A percentile compares a stretch with the other conserved stretches of the same genome.
Evolutionary conservation across 2,888 invertebrate species (phyloP).

Genomic region (Ariolimax columbianus): DNA sequence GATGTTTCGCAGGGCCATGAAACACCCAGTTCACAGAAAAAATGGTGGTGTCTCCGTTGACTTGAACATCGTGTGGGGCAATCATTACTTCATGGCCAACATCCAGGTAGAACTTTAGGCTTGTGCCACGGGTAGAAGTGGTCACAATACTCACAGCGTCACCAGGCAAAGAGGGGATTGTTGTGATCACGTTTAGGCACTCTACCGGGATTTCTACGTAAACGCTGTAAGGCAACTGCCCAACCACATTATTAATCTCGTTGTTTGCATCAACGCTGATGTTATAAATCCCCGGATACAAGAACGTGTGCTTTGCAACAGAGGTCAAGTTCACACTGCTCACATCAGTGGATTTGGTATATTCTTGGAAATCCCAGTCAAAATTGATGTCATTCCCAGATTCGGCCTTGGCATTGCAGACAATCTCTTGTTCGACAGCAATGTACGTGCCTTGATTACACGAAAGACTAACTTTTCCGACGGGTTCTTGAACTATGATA

Average conservation of each 20-base stretch:
- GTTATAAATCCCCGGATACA: slow-evolving; percentile 60
- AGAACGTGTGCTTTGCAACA: slow-evolving; percentile 53
- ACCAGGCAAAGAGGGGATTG: slow-evolving; percentile 47
- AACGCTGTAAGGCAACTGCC: slow-evolving; percentile 41
- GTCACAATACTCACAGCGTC: slow-evolving; percentile 42
- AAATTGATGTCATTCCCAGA: slow-evolving; percentile 68
- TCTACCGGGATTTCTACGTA: slow-evolving; percentile 56
- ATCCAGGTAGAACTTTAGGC: slow-evolving; percentile 57
- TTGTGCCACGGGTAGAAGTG: slow-evolving; percentile 43
- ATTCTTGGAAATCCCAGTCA: slow-evolving; percentile 61
- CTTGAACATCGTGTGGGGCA: slow-evolving; percentile 11
- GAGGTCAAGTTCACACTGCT: slow-evolving; percentile 47
- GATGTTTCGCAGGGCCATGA: slow-evolving; percentile 57
- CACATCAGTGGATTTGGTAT: slow-evolving; percentile 18
- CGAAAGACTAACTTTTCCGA: slow-evolving; percentile 56
- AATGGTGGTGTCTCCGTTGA: slow-evolving; percentile 21
- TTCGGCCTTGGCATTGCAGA: slow-evolving; percentile 61
- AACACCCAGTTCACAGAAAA: slow-evolving; percentile 52
- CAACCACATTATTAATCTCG: slow-evolving; percentile 57
- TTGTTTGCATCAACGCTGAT: slow-evolving; percentile 67
- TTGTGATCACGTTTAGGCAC: slow-evolving; percentile 47
- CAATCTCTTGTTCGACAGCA: slow-evolving; percentile 55
- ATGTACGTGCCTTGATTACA: slow-evolving; percentile 56
- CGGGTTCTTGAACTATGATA: slow-evolving; percentile 60
- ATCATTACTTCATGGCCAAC: slow-evolving; percentile 49